Evolutionary conservation across 2,113 vertebrate genomes (phyloP).

Genomic region (Cynocephalus volans): DNA sequence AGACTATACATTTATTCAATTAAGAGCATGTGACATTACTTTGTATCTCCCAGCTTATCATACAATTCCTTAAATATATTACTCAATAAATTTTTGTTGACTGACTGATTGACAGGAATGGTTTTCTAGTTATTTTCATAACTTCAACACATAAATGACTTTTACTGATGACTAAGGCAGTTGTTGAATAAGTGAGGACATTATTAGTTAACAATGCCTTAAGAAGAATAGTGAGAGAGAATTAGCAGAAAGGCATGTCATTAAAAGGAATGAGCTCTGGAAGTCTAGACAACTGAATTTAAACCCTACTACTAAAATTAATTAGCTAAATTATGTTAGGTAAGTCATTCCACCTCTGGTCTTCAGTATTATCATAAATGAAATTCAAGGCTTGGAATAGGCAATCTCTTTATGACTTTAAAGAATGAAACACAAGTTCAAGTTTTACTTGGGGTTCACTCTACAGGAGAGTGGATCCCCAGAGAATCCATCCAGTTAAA

Average conservation of each 20-base stretch:
- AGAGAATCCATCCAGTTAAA: background rate
- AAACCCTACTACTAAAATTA: constrained; percentile 2
- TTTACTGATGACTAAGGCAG: background rate
- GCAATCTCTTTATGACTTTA: background rate
- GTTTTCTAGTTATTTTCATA: constrained; percentile 9
- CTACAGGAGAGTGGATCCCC: background rate
- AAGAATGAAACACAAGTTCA: background rate
- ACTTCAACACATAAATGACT: background rate
- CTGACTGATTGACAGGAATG: background rate
- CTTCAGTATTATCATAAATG: background rate
- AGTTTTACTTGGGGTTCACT: background rate
- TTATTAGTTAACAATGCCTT: background rate
- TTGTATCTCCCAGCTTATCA: background rate
- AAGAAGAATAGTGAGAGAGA: background rate
- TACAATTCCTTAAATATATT: background rate
- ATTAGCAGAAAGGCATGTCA: background rate
- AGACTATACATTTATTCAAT: background rate
- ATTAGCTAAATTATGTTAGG: background rate
- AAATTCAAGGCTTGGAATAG: background rate
- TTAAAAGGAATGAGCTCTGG: background rate
- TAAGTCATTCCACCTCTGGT: background rate
- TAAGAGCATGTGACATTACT: background rate
- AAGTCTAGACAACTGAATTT: background rate
- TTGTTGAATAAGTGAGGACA: constrained; percentile 11
- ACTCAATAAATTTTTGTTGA: background rate